These are phyloP conservation scores for Glyphotaelius pellucidus DNA, from an alignment of 2,888 invertebrate genomes.

Conservation along the genomic window DNA sequence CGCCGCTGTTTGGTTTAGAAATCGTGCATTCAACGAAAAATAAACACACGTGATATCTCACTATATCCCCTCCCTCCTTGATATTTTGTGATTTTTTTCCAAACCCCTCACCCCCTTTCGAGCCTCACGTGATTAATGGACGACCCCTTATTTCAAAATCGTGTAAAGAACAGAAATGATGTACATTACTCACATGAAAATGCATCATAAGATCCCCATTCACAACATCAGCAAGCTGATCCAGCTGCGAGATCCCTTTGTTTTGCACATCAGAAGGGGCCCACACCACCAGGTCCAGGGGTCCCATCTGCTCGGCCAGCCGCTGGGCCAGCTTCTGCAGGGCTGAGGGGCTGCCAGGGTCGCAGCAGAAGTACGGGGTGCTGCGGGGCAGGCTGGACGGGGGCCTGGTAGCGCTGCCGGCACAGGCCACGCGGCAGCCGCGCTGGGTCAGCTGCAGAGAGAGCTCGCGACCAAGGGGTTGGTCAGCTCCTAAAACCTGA, in stretches of 20 bases:
- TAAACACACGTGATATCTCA: no score
- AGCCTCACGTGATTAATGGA: no score
- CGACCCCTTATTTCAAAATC: no score
- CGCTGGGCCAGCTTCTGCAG: constrained; percentile 47
- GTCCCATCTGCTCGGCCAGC: constrained; percentile 50
- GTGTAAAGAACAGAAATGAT: neutral
- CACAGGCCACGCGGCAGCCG: constrained; percentile 58
- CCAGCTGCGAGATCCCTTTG: constrained; percentile 48
- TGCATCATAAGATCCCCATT: constrained; percentile 60
- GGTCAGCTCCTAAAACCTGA: constrained; percentile 62
- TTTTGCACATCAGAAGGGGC: constrained; percentile 24
- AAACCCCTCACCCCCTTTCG: no score
- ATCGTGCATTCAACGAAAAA: no score
- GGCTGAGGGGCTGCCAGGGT: constrained; percentile 13
- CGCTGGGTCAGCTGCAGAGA: constrained; percentile 45
- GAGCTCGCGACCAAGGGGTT: constrained; percentile 55
- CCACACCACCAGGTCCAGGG: constrained; percentile 60
- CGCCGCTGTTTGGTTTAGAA: no score
- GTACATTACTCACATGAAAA: constrained; percentile 54
- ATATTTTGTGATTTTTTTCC: no score
- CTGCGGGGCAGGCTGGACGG: neutral
- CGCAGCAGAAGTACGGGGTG: constrained; percentile 43
- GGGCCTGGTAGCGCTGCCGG: neutral
- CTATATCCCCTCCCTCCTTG: no score
- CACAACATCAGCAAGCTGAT: constrained; percentile 60